phyloP scores from a whole-genome alignment of 2,888 invertebrate genomes.

The Artemia sp. region DNA sequence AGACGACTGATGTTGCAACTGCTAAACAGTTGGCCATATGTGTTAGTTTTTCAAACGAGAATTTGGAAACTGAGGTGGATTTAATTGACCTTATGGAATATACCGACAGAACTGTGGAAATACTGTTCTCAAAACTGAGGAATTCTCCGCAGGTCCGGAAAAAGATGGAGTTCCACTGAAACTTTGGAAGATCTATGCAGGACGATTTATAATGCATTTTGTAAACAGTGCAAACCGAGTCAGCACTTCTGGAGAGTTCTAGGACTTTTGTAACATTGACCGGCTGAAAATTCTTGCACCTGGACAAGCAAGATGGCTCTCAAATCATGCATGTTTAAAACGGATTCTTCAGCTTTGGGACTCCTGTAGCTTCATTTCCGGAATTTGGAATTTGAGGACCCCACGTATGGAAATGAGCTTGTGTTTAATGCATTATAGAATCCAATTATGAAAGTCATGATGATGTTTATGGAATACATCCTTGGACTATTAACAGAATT shows the following conservation, averaged over 20 bases:
- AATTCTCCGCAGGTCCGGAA: not conserved
- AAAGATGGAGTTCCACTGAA: not conserved
- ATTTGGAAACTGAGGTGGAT: constrained; percentile 4
- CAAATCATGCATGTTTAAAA: not conserved
- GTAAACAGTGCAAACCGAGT: constrained; percentile 2
- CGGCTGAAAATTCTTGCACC: no score
- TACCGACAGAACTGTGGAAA: constrained; percentile 5
- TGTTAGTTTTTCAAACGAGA: no score
- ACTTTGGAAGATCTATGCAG: constrained; percentile 10
- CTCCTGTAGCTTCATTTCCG: constrained; percentile 9
- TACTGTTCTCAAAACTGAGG: constrained; percentile 3
- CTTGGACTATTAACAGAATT: no score
- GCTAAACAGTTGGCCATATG: no score
- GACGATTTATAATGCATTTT: constrained; percentile 12
- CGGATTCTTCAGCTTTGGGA: not conserved
- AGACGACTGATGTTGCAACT: constrained; percentile 10
- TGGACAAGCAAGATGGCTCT: not conserved
- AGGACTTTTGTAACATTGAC: constrained; percentile 9
- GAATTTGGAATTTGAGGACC: not conserved
- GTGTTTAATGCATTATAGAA: not conserved
- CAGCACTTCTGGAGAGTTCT: not conserved
- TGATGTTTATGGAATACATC: no score
- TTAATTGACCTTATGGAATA: constrained; percentile 11
- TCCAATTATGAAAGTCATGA: no score
- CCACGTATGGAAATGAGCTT: no score